Percentiles rank a stretch among this genome's conserved stretches.
Conservation (phyloP, 2,888 invertebrate species). For the Polia nebulosa region DNA sequence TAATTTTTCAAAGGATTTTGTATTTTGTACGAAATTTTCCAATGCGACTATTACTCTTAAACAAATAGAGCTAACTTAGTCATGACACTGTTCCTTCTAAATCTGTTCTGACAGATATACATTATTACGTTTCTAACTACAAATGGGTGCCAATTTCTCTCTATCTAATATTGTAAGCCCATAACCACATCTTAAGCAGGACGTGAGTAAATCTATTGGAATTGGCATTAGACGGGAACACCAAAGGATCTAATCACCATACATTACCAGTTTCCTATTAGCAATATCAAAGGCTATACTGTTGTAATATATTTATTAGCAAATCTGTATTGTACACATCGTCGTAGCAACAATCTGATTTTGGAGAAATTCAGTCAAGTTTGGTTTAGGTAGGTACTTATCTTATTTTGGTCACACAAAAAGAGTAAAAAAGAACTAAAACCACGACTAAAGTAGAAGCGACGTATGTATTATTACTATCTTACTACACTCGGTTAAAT, state of each 20-base stretch:
- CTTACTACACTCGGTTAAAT: too few relatives aligned
- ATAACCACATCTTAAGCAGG: slow-evolving; percentile 9
- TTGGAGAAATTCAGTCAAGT: background rate
- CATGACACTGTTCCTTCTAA: too few relatives aligned
- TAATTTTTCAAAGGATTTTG: too few relatives aligned
- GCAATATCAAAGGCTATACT: slow-evolving; percentile 22
- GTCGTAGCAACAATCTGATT: background rate
- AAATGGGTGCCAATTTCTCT: slow-evolving; percentile 15
- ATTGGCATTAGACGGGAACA: slow-evolving; percentile 7
- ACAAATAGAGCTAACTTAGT: too few relatives aligned
- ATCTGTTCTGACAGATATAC: background rate
- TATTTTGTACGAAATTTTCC: too few relatives aligned
- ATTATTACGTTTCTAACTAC: background rate
- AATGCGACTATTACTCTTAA: too few relatives aligned
- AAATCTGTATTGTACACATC: background rate
- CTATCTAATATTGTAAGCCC: slow-evolving; percentile 17
- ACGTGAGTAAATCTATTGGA: slow-evolving; percentile 21
- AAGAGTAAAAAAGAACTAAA: background rate
- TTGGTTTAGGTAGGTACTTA: too few relatives aligned
- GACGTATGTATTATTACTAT: background rate
- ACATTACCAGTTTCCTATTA: slow-evolving; percentile 34
- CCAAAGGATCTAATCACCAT: slow-evolving; percentile 48
- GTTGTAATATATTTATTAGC: background rate
- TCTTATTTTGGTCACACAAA: background rate
- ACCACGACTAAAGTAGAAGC: background rate